Percentiles rank a stretch among this genome's conserved stretches.
Conservation (phyloP, 1,140 invertebrate species). For the Zaprionus davidi region DNA sequence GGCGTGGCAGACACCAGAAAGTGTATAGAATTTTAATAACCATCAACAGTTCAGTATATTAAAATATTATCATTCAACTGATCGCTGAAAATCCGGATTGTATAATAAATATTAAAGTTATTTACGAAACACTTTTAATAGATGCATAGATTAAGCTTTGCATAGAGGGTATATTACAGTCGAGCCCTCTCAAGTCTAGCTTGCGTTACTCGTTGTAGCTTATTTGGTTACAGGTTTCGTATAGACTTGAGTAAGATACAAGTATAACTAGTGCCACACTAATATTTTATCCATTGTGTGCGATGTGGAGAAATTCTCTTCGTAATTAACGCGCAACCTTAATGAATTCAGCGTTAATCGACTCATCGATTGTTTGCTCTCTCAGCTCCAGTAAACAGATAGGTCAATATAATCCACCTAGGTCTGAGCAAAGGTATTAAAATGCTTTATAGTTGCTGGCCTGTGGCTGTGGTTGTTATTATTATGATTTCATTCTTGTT, state of each 20-base stretch:
- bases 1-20: too few relatives aligned
- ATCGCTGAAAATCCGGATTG: too few relatives aligned
- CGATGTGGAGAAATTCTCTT: not conserved
- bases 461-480: constrained; percentile 1
- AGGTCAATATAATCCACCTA: constrained; percentile 1
- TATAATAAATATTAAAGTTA: too few relatives aligned
- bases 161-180: too few relatives aligned
- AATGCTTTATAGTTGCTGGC: constrained; percentile 11
- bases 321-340: constrained; percentile 2
- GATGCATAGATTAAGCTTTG: too few relatives aligned
- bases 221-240: not conserved
- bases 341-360: constrained; percentile 17
- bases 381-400: constrained; percentile 15
- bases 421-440: constrained; percentile 3
- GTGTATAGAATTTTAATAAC: too few relatives aligned
- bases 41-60: too few relatives aligned
- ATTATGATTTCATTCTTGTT: constrained; percentile 28
- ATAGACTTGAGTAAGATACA: not conserved
- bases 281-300: not conserved
- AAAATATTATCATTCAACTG: too few relatives aligned
- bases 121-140: too few relatives aligned
- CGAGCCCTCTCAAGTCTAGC: not conserved
- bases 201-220: constrained; percentile 5
- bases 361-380: constrained; percentile 5
- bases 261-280: not conserved